A percentile compares a stretch with the other conserved stretches of the same genome.
Conservation (phyloP, 2,113 vertebrate genomes). For the Ibidorhyncha struthersii region DNA sequence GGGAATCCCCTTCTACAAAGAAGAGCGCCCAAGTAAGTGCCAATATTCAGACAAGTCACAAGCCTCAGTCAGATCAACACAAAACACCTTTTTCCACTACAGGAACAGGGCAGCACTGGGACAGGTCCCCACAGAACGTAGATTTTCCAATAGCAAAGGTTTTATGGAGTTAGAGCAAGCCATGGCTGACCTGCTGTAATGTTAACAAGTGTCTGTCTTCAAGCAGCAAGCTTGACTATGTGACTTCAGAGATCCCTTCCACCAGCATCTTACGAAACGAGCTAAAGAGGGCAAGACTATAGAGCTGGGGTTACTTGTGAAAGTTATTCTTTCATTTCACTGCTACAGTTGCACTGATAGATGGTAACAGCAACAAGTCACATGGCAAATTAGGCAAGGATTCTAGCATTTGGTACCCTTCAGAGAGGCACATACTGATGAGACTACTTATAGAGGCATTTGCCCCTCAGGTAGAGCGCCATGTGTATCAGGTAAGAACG, state of each 20-base stretch:
- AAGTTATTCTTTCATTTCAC: not conserved
- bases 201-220: not conserved
- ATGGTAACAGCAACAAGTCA: not conserved
- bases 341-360: not conserved
- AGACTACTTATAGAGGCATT: not conserved
- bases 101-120: not conserved
- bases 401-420: not conserved
- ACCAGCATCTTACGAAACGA: not conserved
- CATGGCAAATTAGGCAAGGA: not conserved
- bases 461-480: not conserved
- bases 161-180: not conserved
- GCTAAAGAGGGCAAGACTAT: not conserved
- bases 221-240: not conserved
- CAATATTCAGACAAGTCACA: not conserved
- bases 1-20: not conserved
- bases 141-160: not conserved
- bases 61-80: not conserved
- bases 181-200: not conserved
- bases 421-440: not conserved
- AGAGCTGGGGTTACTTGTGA: not conserved
- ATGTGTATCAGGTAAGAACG: not conserved
- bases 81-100: not conserved
- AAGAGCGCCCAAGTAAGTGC: not conserved
- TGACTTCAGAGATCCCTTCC: not conserved
- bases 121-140: accelerated